Evolutionary conservation across 2,888 invertebrate genomes (phyloP).

Genomic region (Holacanthella duospinosa): DNA sequence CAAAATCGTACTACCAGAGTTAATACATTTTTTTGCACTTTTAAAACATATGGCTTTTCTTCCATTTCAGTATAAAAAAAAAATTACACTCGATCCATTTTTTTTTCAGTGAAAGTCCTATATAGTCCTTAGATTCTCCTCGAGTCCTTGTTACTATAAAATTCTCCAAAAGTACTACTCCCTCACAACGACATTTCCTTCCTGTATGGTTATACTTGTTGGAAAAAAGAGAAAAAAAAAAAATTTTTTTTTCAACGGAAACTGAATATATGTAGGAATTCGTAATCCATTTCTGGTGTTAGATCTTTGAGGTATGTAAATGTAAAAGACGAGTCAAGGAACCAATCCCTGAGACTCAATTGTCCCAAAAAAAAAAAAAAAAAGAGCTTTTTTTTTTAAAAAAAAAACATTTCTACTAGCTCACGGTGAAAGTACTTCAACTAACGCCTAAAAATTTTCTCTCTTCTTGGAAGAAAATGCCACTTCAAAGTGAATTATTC

Average conservation of each 20-base stretch:
- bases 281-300: constrained; percentile 3
- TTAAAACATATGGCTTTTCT: background rate
- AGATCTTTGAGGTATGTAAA: constrained; percentile 5
- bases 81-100: too few species aligned
- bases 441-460: background rate
- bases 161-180: background rate
- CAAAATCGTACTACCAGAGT: background rate
- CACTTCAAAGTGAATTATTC: constrained; percentile 30
- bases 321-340: background rate
- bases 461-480: constrained; percentile 8
- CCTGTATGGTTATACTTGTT: background rate
- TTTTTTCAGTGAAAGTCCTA: too few species aligned
- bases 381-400: background rate
- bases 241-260: too few species aligned
- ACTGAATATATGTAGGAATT: background rate
- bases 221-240: background rate
- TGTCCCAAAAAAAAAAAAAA: background rate
- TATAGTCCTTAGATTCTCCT: too few species aligned
- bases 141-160: background rate
- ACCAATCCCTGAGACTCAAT: background rate
- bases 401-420: background rate
- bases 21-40: background rate
- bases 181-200: background rate
- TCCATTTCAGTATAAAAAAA: too few species aligned
- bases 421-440: constrained; percentile 16